These are phyloP conservation scores for Syngnathus acus DNA, from an alignment of 2,797 vertebrate genomes.

Conservation along the genomic window DNA sequence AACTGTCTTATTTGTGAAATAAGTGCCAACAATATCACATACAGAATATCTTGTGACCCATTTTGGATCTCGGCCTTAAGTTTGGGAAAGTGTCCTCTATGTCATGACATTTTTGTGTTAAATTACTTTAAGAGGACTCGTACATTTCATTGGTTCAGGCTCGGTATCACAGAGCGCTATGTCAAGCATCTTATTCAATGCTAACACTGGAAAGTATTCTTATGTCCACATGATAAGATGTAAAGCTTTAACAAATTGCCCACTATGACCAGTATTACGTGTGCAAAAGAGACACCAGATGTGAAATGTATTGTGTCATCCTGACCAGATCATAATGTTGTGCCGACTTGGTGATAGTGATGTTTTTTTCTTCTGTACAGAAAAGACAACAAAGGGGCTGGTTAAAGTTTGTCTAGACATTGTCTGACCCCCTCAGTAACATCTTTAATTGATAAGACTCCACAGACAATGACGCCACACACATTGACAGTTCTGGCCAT, in stretches of 20 bases:
- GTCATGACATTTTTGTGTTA: neutral
- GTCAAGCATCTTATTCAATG: neutral
- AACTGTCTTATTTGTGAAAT: too few relatives aligned
- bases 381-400: constrained; percentile 12
- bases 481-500: neutral
- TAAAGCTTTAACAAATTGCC: neutral
- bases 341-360: neutral
- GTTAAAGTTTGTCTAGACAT: constrained; percentile 17
- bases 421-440: neutral
- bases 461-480: constrained; percentile 9
- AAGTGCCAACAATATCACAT: too few relatives aligned
- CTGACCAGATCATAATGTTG: neutral
- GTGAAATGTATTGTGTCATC: neutral
- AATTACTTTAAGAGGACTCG: neutral
- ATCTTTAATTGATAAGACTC: constrained; percentile 15
- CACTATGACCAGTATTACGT: neutral
- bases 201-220: neutral
- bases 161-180: neutral
- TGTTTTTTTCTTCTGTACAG: neutral
- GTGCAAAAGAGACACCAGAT: neutral
- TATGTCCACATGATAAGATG: neutral
- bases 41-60: too few relatives aligned
- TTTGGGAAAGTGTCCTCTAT: neutral
- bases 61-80: too few relatives aligned
- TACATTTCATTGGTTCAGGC: neutral